Conservation (phyloP, 1,140 invertebrate species). For the Cepaea nemoralis region DNA sequence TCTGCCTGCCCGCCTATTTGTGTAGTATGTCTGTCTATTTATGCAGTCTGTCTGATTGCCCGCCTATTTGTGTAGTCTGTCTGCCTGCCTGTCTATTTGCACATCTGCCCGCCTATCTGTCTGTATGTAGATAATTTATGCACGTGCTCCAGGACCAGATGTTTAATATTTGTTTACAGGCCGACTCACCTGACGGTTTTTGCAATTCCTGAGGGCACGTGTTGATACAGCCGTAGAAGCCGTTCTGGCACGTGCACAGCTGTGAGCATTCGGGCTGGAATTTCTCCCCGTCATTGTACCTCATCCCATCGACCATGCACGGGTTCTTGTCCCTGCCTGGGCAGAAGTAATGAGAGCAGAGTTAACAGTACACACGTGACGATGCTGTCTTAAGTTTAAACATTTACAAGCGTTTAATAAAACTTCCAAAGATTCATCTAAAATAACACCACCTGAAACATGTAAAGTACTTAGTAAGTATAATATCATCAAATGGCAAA, state of each 20-base stretch:
- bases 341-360: slow-evolving; percentile 47
- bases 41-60: too few relatives aligned
- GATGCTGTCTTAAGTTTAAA: too few relatives aligned
- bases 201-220: slow-evolving; percentile 81
- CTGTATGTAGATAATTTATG: neutral
- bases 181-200: slow-evolving; percentile 72
- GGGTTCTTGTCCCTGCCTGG: slow-evolving; percentile 50
- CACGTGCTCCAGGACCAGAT: neutral
- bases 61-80: too few relatives aligned
- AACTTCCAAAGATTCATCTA: too few relatives aligned
- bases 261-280: slow-evolving; percentile 79
- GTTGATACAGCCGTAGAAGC: slow-evolving; percentile 81
- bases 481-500: too few relatives aligned
- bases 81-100: neutral
- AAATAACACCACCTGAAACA: too few relatives aligned
- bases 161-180: slow-evolving; percentile 1
- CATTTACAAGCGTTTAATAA: too few relatives aligned
- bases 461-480: too few relatives aligned
- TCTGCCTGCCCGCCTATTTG: neutral
- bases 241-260: slow-evolving; percentile 79
- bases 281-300: slow-evolving; percentile 78
- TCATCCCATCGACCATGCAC: slow-evolving; percentile 75
- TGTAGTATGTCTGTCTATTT: neutral
- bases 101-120: neutral
- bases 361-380: neutral